Percentiles rank a stretch among this genome's conserved stretches.
phyloP scores from a whole-genome alignment of 2,888 invertebrate genomes.

The Micoletzkya japonica region DNA sequence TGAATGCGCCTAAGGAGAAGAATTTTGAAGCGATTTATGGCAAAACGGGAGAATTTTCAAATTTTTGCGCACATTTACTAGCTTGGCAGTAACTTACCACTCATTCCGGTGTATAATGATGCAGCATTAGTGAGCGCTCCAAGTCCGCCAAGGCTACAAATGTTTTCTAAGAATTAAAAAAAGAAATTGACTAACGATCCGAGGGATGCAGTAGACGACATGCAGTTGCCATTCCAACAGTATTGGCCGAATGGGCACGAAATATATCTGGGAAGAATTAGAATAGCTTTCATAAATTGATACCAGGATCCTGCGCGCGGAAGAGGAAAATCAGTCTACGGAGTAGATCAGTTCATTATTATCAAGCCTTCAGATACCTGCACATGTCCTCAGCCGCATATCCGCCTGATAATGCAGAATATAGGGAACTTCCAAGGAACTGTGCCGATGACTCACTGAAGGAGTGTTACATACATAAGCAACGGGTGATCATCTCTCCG shows the following conservation, averaged over 20 bases:
- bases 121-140: conserved; percentile 47
- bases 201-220: conserved; percentile 36
- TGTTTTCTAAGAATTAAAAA: not conserved
- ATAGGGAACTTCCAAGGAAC: conserved; percentile 55
- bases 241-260: conserved; percentile 62
- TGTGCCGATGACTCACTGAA: conserved; percentile 28
- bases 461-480: not conserved
- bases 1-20: too few relatives aligned
- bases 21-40: too few relatives aligned
- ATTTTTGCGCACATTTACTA: too few relatives aligned
- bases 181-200: conserved; percentile 27
- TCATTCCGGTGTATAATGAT: conserved; percentile 37
- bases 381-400: conserved; percentile 58
- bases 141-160: conserved; percentile 35
- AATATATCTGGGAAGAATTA: conserved; percentile 38
- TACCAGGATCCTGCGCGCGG: not conserved
- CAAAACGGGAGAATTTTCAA: too few relatives aligned
- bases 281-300: not conserved
- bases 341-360: not conserved
- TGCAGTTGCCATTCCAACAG: conserved; percentile 59
- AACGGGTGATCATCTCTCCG: not conserved
- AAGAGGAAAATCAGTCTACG: too few relatives aligned
- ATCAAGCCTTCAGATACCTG: conserved; percentile 34
- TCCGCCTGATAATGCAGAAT: conserved; percentile 57
- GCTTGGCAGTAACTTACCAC: conserved; percentile 1